Percentiles rank a stretch among this genome's conserved stretches.
phyloP scores from a whole-genome alignment of 2,113 vertebrate species.

The Actenoides hombroni region DNA sequence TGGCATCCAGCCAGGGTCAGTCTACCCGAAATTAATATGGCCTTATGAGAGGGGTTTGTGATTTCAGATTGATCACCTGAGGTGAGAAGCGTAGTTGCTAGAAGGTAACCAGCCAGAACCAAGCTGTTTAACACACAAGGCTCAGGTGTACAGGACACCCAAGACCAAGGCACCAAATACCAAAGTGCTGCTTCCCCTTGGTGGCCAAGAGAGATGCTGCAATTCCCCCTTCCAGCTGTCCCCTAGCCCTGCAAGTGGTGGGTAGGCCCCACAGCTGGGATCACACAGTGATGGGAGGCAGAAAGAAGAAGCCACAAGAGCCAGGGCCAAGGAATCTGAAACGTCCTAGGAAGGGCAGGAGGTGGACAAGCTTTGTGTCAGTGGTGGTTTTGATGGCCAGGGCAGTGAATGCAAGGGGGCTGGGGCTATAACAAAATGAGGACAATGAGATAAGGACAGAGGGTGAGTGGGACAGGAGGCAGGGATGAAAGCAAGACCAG shows the following conservation, averaged over 20 bases:
- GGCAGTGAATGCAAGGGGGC: not conserved
- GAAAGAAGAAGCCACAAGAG: not conserved
- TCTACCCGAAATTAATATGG: not conserved
- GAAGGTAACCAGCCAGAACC: not conserved
- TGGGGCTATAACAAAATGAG: not conserved
- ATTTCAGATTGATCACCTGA: not conserved
- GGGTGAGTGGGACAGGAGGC: not conserved
- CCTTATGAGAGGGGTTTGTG: not conserved
- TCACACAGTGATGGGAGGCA: accelerated
- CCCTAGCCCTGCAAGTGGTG: not conserved
- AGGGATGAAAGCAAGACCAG: not conserved
- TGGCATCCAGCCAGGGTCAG: not conserved
- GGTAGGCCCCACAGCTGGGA: accelerated
- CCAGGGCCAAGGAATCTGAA: not conserved
- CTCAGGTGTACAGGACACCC: accelerated
- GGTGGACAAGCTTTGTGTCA: not conserved
- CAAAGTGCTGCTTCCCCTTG: accelerated
- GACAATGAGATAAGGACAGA: accelerated
- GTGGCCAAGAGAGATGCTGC: not conserved
- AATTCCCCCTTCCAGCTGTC: not conserved
- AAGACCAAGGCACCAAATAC: not conserved
- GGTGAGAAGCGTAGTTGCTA: accelerated
- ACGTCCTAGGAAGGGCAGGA: accelerated
- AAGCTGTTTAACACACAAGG: accelerated
- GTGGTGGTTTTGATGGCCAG: not conserved